These are phyloP conservation scores for Rostratula benghalensis DNA, from an alignment of 2,113 vertebrate species.

Conservation along the genomic window DNA sequence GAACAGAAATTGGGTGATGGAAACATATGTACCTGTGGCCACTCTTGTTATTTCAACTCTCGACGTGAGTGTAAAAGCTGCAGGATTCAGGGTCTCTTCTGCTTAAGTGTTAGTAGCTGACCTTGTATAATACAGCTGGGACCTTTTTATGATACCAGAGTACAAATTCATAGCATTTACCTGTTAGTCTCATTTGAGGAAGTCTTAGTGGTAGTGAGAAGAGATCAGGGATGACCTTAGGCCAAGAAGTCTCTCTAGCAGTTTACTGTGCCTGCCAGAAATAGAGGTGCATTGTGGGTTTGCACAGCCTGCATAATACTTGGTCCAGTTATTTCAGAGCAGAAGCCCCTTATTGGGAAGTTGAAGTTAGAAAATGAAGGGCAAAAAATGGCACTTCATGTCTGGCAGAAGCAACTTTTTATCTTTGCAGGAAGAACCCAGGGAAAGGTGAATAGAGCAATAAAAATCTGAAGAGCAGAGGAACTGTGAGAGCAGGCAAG, in stretches of 20 bases:
- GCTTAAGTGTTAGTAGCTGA: neutral
- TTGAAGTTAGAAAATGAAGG: conserved; percentile 12
- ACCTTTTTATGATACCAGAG: neutral
- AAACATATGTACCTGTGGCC: neutral
- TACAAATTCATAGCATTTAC: neutral
- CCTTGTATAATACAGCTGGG: neutral
- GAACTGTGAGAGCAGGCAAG: neutral
- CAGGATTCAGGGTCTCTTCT: neutral
- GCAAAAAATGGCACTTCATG: neutral
- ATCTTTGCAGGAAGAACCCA: conserved; percentile 35
- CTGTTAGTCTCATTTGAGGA: neutral
- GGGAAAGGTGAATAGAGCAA: conserved; percentile 48
- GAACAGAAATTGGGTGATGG: neutral
- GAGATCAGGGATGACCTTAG: neutral
- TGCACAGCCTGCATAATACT: accelerated
- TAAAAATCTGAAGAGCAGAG: conserved; percentile 19
- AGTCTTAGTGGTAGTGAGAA: neutral
- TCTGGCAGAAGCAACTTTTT: conserved; percentile 17
- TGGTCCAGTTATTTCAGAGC: neutral
- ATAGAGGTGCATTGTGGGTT: neutral
- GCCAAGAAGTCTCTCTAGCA: neutral
- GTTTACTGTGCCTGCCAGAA: neutral
- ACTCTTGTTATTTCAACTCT: neutral
- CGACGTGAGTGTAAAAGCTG: neutral
- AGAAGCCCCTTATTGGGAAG: neutral